A percentile compares a stretch with the other conserved stretches of the same genome.
These are phyloP conservation scores for Nasalis larvatus DNA, from an alignment of 2,113 vertebrate species.

Conservation along the genomic window DNA sequence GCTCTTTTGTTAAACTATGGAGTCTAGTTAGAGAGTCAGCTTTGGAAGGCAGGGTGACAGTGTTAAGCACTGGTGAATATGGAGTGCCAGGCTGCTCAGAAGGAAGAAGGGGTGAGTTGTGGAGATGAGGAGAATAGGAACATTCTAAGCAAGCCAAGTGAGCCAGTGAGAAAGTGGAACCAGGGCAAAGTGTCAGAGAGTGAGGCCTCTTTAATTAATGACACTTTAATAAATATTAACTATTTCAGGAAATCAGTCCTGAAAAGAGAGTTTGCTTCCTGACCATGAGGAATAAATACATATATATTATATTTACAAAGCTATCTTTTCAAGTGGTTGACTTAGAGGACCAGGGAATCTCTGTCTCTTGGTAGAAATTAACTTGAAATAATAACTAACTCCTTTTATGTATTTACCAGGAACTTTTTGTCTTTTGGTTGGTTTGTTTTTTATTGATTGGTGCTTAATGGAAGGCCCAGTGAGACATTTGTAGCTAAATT, in stretches of 20 bases:
- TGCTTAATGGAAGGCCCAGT: constrained; percentile 56
- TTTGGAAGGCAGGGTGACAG: background rate
- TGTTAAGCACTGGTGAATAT: rapidly evolving
- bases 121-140: background rate
- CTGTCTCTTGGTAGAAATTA: constrained; percentile 41
- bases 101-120: background rate
- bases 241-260: background rate
- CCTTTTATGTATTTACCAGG: background rate
- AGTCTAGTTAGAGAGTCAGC: background rate
- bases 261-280: background rate
- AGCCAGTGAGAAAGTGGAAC: background rate
- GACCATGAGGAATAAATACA: background rate
- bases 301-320: background rate
- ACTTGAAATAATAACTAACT: constrained; percentile 31
- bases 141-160: background rate
- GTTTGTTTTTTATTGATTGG: constrained; percentile 69
- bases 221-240: background rate
- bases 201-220: background rate
- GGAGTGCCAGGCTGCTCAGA: background rate
- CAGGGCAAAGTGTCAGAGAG: background rate
- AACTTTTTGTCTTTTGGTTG: constrained; percentile 29
- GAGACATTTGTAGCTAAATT: constrained; percentile 70
- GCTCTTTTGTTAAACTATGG: background rate
- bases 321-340: background rate
- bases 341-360: background rate